Evolutionary conservation across 2,888 invertebrate species (phyloP), one percentile per base, ranked within the genome.

Genomic region (Synanthedon tipuliformis): DNA sequence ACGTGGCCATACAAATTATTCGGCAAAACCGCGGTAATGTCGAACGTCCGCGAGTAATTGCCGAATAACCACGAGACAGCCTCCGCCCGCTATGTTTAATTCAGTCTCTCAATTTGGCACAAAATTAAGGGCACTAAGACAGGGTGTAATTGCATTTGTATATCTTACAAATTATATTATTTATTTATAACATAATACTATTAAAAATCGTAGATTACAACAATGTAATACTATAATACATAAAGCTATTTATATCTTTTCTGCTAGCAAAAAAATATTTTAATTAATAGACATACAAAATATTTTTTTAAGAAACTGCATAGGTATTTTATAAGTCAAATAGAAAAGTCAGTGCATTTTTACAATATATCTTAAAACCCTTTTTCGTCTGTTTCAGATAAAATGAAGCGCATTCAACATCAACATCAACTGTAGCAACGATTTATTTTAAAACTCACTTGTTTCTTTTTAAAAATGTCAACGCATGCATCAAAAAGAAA

Each of bases 1-100:
- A 73, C 71, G 71, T 72, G 72, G 71, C 65, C 73, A 66, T 68
- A 65, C 71, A 77, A 87, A 84, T 86, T 85, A 83, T 83, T 76
- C 78, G 60, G 73, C 75, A 76, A 77, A 75, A 71, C 77, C 75
- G 71, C 69, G 70, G 76, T 84, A 80, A 84, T 81, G 82, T 75
- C 74, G 75, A 81, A 79, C 76, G 79, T 75, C 78, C 80, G 70
- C 77, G 73, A 73, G 78, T 85, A 85, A 87, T 85, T 83, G 76
- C 81, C 68, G 73, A 78, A 83, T 83, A 82, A 85, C 81, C 79
- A 68, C 78, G 66, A 75, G 71, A 74, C 76, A 73, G 66, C 75
- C 78, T 75, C 65, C 75, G 74, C 71, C 73, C 68, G 74, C 72
- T 70, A 73, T 73, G 72, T 77, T 83, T 81, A 76, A 83, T 85